A percentile compares a stretch with the other conserved stretches of the same genome.
These are phyloP conservation scores for Sycophaga agraensis DNA, from an alignment of 1,140 invertebrate species.

Conservation along the genomic window DNA sequence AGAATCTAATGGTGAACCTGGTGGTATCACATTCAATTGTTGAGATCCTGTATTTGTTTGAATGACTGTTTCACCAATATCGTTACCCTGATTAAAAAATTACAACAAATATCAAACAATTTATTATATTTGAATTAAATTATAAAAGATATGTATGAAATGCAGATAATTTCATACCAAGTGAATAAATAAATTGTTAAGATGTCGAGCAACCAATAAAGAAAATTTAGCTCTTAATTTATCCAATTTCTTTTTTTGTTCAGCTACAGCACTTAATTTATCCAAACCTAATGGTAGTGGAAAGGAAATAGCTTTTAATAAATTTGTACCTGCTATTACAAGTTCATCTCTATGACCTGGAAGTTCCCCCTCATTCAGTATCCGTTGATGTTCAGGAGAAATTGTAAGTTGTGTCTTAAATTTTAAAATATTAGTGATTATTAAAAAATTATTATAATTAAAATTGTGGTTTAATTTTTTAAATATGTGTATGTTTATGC, in stretches of 20 bases:
- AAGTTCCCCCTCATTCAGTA: slow-evolving; percentile 72
- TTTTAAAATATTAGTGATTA: slow-evolving; percentile 20
- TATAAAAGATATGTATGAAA: background rate
- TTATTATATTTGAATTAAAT: background rate
- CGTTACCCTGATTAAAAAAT: slow-evolving; percentile 63
- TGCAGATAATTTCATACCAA: slow-evolving; percentile 65
- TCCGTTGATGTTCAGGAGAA: slow-evolving; percentile 67
- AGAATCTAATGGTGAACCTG: slow-evolving; percentile 40
- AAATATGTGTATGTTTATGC: too few species aligned
- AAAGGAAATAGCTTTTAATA: slow-evolving; percentile 73
- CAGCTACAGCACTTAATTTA: slow-evolving; percentile 79
- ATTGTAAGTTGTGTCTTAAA: slow-evolving; percentile 72
- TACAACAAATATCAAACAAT: slow-evolving; percentile 11
- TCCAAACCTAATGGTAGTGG: slow-evolving; percentile 51
- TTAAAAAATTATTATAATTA: too few species aligned
- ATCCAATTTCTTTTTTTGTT: slow-evolving; percentile 83
- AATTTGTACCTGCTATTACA: slow-evolving; percentile 75
- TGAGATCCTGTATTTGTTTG: background rate
- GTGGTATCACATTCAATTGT: background rate
- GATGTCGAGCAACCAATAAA: slow-evolving; percentile 76
- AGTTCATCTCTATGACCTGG: slow-evolving; percentile 75
- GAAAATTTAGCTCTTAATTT: slow-evolving; percentile 85
- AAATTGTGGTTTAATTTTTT: too few species aligned
- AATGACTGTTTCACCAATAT: slow-evolving; percentile 60
- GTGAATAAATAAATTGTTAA: slow-evolving; percentile 93